phyloP scores from a whole-genome alignment of 2,888 invertebrate genomes.

The Eilema sororculum region DNA sequence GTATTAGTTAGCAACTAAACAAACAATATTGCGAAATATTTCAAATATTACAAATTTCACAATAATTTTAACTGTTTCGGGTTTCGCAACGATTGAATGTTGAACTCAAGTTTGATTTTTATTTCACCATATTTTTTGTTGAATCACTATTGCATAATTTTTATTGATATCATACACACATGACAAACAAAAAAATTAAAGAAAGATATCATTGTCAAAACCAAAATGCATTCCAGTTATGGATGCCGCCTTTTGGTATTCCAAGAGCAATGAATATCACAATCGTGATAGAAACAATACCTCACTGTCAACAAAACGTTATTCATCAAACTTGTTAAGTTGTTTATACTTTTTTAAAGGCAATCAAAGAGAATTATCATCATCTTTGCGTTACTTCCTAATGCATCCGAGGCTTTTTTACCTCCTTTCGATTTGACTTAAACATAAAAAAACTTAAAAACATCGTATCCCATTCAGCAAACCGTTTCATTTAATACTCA shows the following conservation, averaged over 20 bases:
- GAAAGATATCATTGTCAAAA: neutral
- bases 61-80: neutral
- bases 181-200: neutral
- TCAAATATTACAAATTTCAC: neutral
- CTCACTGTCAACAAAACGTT: too few relatives aligned
- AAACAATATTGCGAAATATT: neutral
- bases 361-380: too few relatives aligned
- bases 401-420: too few relatives aligned
- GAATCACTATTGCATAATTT: neutral
- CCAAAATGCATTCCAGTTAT: neutral
- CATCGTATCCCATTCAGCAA: too few relatives aligned
- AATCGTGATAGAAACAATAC: neutral
- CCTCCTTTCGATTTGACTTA: too few relatives aligned
- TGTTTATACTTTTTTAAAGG: too few relatives aligned
- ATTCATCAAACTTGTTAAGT: too few relatives aligned
- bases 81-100: neutral
- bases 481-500: too few relatives aligned
- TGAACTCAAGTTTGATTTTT: neutral
- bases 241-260: neutral
- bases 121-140: constrained; percentile 4
- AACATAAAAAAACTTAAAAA: too few relatives aligned
- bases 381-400: too few relatives aligned
- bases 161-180: neutral
- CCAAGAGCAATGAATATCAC: neutral
- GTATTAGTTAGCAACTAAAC: neutral